phyloP scores from a whole-genome alignment of 2,797 vertebrate species.

The Halcyon leucocephala region DNA sequence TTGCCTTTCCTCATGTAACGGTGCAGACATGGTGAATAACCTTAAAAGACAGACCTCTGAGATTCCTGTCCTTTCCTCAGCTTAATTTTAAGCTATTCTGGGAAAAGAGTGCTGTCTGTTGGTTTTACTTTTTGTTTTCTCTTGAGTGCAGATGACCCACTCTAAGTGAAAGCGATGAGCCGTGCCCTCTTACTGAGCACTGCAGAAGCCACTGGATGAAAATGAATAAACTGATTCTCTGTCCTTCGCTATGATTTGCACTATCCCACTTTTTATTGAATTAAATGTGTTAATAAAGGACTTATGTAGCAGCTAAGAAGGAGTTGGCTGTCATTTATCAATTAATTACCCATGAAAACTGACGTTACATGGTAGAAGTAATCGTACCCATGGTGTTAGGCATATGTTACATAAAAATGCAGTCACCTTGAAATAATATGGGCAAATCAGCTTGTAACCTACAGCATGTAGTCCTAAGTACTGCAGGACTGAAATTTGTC shows the following conservation, averaged over 20 bases:
- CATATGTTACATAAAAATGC: constrained; percentile 81
- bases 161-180: constrained; percentile 28
- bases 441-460: constrained; percentile 60
- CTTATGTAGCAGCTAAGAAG: constrained; percentile 74
- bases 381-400: constrained; percentile 74
- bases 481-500: neutral
- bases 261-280: constrained; percentile 71
- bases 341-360: constrained; percentile 84
- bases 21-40: neutral
- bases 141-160: neutral
- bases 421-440: constrained; percentile 82
- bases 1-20: constrained; percentile 18
- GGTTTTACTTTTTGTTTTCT: neutral
- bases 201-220: neutral
- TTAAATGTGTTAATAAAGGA: constrained; percentile 79
- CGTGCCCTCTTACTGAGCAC: neutral
- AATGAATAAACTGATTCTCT: constrained; percentile 35
- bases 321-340: constrained; percentile 75
- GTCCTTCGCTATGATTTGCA: constrained; percentile 66
- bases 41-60: neutral
- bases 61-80: neutral
- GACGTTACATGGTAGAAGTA: constrained; percentile 70
- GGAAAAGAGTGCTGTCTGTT: neutral
- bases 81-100: constrained; percentile 14
- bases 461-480: neutral